Conservation (phyloP, 2,888 invertebrate species). For the Julus scanicus region DNA sequence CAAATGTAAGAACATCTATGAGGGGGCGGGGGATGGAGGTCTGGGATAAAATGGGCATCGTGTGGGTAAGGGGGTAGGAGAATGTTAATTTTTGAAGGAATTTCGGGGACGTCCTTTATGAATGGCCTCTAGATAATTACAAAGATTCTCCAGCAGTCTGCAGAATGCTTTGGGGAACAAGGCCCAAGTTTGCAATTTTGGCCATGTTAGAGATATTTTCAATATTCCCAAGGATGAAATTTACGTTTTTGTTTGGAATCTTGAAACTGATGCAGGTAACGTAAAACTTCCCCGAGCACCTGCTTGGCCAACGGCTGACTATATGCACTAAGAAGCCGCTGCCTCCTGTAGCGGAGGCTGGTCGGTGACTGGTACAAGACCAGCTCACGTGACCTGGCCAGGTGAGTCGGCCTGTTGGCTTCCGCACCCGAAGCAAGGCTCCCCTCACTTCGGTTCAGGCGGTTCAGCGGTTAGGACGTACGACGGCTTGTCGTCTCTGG, state of each 20-base stretch:
- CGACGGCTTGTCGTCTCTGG: conserved; percentile 1
- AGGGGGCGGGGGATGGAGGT: too few relatives aligned
- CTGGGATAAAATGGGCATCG: too few relatives aligned
- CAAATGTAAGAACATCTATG: too few relatives aligned
- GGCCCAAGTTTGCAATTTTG: too few relatives aligned
- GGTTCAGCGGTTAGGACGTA: not conserved
- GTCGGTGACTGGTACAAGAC: not conserved
- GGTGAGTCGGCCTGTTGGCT: not conserved
- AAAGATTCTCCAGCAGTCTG: not conserved
- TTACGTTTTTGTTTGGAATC: too few relatives aligned
- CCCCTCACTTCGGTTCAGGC: not conserved
- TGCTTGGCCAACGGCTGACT: not conserved
- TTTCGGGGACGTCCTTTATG: too few relatives aligned
- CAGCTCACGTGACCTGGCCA: conserved; percentile 4
- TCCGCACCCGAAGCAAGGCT: not conserved
- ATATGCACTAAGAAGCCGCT: not conserved
- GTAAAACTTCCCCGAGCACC: not conserved
- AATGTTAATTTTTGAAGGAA: too few relatives aligned
- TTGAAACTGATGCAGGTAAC: too few relatives aligned
- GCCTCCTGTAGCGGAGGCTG: not conserved
- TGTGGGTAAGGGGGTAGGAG: too few relatives aligned
- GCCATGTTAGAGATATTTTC: not conserved
- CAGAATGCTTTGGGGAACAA: not conserved
- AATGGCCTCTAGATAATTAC: too few relatives aligned
- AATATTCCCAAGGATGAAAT: too few relatives aligned